These are phyloP conservation scores for Lindbergichthys nudifrons DNA, from an alignment of 2,797 vertebrate species.

Conservation along the genomic window DNA sequence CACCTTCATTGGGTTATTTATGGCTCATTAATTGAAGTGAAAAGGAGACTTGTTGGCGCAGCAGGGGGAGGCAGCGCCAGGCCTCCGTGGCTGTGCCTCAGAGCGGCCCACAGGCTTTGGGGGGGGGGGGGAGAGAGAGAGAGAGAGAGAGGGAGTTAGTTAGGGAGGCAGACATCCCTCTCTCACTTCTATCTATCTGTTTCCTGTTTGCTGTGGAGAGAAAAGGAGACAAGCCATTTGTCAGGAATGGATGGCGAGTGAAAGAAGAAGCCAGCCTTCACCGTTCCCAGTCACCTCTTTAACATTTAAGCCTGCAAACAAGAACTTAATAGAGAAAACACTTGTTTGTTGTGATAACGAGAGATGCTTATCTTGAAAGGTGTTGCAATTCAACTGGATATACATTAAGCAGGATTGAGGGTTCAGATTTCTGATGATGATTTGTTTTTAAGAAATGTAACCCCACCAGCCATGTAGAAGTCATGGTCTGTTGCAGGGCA, in stretches of 20 bases:
- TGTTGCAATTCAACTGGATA: slow-evolving; percentile 1
- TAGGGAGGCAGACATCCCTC: slow-evolving; percentile 56
- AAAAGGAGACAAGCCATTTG: slow-evolving; percentile 55
- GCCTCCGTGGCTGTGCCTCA: slow-evolving; percentile 79
- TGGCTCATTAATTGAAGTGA: slow-evolving; percentile 99
- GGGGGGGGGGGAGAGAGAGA: slow-evolving; percentile 33
- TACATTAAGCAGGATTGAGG: background rate
- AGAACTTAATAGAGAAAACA: slow-evolving; percentile 45
- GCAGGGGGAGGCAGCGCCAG: slow-evolving; percentile 82
- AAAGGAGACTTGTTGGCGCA: slow-evolving; percentile 93
- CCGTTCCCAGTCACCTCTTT: slow-evolving; percentile 35
- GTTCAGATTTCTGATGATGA: background rate
- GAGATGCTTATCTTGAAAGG: slow-evolving; percentile 20
- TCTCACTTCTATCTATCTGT: slow-evolving; percentile 66
- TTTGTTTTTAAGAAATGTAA: slow-evolving; percentile 1
- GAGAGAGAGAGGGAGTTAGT: background rate
- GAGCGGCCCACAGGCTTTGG: slow-evolving; percentile 79
- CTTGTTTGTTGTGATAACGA: slow-evolving; percentile 36
- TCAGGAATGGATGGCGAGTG: slow-evolving; percentile 61
- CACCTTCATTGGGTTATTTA: slow-evolving; percentile 99
- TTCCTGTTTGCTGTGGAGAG: slow-evolving; percentile 69
- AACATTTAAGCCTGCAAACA: slow-evolving; percentile 56
- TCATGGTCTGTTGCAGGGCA: slow-evolving; percentile 4
- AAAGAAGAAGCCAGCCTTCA: slow-evolving; percentile 68
- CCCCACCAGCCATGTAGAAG: background rate